Evolutionary conservation across 2,888 invertebrate genomes (phyloP).

Genomic region (Erebia epiphron): DNA sequence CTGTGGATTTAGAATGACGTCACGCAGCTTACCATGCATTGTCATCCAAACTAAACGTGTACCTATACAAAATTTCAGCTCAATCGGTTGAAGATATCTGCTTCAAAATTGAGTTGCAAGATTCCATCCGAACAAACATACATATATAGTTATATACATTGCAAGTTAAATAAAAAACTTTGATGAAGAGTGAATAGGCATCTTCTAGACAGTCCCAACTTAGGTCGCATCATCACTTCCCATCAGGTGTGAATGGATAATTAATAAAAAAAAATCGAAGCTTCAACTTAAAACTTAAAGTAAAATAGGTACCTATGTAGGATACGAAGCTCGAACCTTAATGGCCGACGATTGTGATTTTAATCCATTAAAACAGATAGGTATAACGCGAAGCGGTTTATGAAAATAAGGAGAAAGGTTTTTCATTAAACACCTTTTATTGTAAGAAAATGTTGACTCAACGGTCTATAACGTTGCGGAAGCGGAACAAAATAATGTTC

Average conservation of each 20-base stretch:
- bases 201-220: too few species aligned
- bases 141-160: too few species aligned
- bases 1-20: too few species aligned
- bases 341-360: slow-evolving; percentile 39
- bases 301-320: slow-evolving; percentile 28
- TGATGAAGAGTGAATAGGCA: neutral
- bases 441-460: slow-evolving; percentile 19
- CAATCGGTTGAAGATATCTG: too few species aligned
- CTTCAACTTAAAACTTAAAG: slow-evolving; percentile 40
- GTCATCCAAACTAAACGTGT: too few species aligned
- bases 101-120: too few species aligned
- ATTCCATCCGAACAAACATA: too few species aligned
- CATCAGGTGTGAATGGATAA: too few species aligned
- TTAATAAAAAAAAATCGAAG: neutral
- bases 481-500: slow-evolving; percentile 19
- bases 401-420: slow-evolving; percentile 26
- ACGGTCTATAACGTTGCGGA: slow-evolving; percentile 13
- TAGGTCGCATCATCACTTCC: too few species aligned
- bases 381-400: slow-evolving; percentile 27
- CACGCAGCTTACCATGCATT: too few species aligned
- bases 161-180: too few species aligned
- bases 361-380: slow-evolving; percentile 36
- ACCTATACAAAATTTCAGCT: too few species aligned
- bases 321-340: slow-evolving; percentile 44
- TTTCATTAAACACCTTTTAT: slow-evolving; percentile 27